phyloP scores from a whole-genome alignment of 64 coral and sea anemone species.

The Montipora capricornis region DNA sequence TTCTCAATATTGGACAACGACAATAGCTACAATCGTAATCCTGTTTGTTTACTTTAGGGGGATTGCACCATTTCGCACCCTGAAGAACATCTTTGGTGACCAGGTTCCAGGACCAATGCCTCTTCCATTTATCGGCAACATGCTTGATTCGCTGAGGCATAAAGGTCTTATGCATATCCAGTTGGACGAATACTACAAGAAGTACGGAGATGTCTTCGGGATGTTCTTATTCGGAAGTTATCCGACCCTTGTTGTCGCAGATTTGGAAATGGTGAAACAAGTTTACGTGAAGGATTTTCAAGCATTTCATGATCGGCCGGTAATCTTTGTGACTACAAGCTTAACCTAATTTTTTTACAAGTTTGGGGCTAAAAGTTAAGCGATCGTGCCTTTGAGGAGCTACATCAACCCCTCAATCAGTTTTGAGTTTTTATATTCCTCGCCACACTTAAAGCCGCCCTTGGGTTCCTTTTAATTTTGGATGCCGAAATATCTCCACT shows the following conservation, averaged over 20 bases:
- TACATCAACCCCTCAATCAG: too few species aligned
- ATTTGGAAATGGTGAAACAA: slow-evolving; percentile 42
- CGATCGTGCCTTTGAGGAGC: too few species aligned
- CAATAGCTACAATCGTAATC: not conserved
- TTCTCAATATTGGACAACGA: not conserved
- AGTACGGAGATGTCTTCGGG: slow-evolving; percentile 30
- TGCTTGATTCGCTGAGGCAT: slow-evolving; percentile 12
- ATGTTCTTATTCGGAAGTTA: slow-evolving; percentile 16
- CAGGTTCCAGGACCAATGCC: slow-evolving; percentile 19
- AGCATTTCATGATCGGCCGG: slow-evolving; percentile 39
- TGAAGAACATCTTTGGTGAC: slow-evolving; percentile 18
- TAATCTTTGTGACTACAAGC: not conserved
- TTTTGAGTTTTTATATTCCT: too few species aligned
- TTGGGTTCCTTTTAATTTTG: too few species aligned
- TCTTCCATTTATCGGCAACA: slow-evolving; percentile 47
- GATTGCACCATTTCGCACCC: not conserved
- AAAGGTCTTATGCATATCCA: slow-evolving; percentile 24
- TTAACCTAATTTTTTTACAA: too few species aligned
- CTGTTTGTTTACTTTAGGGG: slow-evolving; percentile 2
- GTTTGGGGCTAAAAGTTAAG: too few species aligned
- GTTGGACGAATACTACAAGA: slow-evolving; percentile 57
- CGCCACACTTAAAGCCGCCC: too few species aligned
- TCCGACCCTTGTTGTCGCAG: slow-evolving; percentile 2
- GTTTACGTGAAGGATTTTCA: slow-evolving; percentile 31
- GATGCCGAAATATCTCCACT: too few species aligned